Evolutionary conservation across 2,113 vertebrate species (phyloP), one percentile per base, ranked within the genome.

Genomic region (Carassius gibelio): DNA sequence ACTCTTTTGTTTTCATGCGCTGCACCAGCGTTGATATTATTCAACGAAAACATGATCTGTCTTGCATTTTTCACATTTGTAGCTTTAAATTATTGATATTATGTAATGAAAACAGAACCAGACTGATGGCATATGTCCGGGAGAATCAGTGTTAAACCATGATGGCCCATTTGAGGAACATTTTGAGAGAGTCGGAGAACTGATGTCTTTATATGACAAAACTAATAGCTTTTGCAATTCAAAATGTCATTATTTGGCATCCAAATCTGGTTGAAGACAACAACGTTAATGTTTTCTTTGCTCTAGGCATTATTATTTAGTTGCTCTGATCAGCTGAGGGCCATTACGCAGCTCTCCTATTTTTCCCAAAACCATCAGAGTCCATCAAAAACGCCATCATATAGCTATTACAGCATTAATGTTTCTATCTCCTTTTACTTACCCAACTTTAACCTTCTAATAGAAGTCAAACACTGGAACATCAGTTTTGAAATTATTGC

Each of bases 241-340:
- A 48, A 45, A 45, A 68, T 55, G 61, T 36, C 45, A 26, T 78
- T 68, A 38, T 50, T 68, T 36, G n/a, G 19, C 3, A 38, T 8
- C 17, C 26, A 34, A 30, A 48, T 13, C 23, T 15, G 7, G 9
- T 17, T 30, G 21, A 45, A 48, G 68, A n/a, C 23, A 61, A 59
- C 52, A 61, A 74, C 26, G 1, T 57, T 45, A 77, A 77, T 36
- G 75, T 59, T 77, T 19, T 38, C 50, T 77, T 59, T 77, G 75
- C 75, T 77, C 19, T 15, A 62, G 76, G 76, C 21, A 13, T 79
- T 79, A 78, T 78, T 78, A 79, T 62, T 42, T 62, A 79, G 38
- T 79, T 62, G 55, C 55, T 23, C 21, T 9, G 57, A 78, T 78
- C 76, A 78, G 30, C 38, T 61, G 76, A 78, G 55, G 76, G 76